phyloP scores from a whole-genome alignment of 2,888 invertebrate genomes.

The Cyclophora albipunctata region DNA sequence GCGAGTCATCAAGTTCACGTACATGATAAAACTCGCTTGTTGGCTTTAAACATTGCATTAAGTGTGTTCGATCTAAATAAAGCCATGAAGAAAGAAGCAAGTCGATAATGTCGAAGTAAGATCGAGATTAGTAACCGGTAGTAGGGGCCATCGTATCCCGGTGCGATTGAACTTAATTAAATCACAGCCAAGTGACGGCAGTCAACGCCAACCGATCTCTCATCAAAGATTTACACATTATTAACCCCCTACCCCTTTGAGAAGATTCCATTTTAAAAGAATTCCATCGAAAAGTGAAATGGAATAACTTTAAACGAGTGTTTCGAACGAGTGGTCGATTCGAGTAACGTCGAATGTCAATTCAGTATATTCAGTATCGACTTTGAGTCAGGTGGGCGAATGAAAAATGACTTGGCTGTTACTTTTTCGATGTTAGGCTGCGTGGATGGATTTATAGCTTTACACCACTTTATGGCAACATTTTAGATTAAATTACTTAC shows the following conservation, averaged over 20 bases:
- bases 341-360: neutral
- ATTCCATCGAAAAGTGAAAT: neutral
- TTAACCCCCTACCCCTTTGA: slow-evolving; percentile 29
- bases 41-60: no score
- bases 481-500: no score
- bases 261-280: slow-evolving; percentile 1
- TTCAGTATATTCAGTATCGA: neutral
- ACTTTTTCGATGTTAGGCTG: no score
- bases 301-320: neutral
- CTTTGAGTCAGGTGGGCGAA: neutral
- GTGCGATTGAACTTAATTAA: slow-evolving; percentile 60
- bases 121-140: neutral
- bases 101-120: no score
- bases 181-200: slow-evolving; percentile 44
- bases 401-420: neutral
- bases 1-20: no score
- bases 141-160: slow-evolving; percentile 7
- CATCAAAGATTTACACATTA: slow-evolving; percentile 50
- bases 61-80: no score
- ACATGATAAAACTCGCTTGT: no score
- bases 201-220: slow-evolving; percentile 39
- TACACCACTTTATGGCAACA: no score
- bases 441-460: no score
- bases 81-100: no score
- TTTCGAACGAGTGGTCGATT: neutral